Conservation (phyloP, 2,113 vertebrate genomes). For the Gobius niger region DNA sequence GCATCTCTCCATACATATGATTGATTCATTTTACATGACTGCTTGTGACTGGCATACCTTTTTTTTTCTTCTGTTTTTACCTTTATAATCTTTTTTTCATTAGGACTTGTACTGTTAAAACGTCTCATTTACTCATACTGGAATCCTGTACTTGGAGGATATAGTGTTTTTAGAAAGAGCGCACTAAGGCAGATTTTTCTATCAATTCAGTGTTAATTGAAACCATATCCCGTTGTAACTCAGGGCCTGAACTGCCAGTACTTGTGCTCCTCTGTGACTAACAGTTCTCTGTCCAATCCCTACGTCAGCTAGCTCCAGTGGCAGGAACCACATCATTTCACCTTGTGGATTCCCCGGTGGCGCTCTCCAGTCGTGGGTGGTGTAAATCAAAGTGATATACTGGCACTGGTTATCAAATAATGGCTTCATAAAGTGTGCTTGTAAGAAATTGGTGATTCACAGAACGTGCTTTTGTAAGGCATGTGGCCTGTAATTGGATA, state of each 20-base stretch:
- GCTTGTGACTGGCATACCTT: too few species aligned
- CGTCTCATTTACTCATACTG: not conserved
- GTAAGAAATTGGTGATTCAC: not conserved
- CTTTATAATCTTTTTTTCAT: not conserved
- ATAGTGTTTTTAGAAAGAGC: not conserved
- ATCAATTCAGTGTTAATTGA: constrained; percentile 26
- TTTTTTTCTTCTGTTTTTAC: not conserved
- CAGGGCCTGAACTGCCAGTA: constrained; percentile 20
- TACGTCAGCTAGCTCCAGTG: constrained; percentile 41
- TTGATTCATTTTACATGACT: too few species aligned
- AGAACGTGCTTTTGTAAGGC: constrained; percentile 2
- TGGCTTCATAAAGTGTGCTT: constrained; percentile 14
- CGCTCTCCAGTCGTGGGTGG: constrained; percentile 14
- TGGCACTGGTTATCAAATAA: constrained; percentile 47
- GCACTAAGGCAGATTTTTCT: constrained; percentile 12
- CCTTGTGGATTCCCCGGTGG: constrained; percentile 29
- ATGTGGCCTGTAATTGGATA: not conserved
- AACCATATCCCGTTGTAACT: constrained; percentile 28
- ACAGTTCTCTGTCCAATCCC: constrained; percentile 48
- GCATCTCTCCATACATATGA: too few species aligned
- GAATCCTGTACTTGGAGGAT: not conserved
- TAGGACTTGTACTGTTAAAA: not conserved
- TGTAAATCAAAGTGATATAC: constrained; percentile 55
- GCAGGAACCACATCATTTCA: constrained; percentile 51
- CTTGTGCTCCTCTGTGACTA: constrained; percentile 44